These are phyloP conservation scores for Trogon melanurus DNA, from an alignment of 2,113 vertebrate species.

Conservation along the genomic window DNA sequence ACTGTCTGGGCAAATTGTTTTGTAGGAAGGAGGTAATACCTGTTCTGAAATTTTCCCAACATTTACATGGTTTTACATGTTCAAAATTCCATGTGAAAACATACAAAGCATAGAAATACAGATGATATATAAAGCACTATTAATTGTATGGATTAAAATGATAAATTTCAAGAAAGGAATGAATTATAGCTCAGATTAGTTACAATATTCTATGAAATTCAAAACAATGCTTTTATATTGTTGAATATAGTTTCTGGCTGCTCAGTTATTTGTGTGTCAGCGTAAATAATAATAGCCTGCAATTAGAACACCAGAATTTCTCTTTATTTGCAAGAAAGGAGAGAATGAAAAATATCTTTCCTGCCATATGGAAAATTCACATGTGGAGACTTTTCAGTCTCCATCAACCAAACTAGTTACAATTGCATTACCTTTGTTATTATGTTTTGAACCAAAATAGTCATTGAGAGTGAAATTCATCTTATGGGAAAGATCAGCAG, in stretches of 20 bases:
- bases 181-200: neutral
- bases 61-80: neutral
- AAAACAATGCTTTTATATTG: neutral
- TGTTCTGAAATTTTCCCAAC: neutral
- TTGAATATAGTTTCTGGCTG: neutral
- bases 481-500: neutral
- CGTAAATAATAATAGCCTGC: neutral
- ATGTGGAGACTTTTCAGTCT: neutral
- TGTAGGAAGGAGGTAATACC: neutral
- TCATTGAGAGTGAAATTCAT: neutral
- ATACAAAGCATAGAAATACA: neutral
- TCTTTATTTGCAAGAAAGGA: neutral
- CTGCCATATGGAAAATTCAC: neutral
- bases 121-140: neutral
- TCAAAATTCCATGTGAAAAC: neutral
- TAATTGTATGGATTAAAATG: neutral
- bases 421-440: neutral
- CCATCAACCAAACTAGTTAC: neutral
- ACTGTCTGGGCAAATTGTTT: neutral
- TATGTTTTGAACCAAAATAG: neutral
- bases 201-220: neutral
- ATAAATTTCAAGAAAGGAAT: neutral
- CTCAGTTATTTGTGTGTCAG: neutral
- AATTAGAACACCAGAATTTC: neutral
- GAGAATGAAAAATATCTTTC: neutral